Base-by-base conservation (phyloP, 2,888 invertebrate species). In the Caenorhabditis sp. region DNA sequence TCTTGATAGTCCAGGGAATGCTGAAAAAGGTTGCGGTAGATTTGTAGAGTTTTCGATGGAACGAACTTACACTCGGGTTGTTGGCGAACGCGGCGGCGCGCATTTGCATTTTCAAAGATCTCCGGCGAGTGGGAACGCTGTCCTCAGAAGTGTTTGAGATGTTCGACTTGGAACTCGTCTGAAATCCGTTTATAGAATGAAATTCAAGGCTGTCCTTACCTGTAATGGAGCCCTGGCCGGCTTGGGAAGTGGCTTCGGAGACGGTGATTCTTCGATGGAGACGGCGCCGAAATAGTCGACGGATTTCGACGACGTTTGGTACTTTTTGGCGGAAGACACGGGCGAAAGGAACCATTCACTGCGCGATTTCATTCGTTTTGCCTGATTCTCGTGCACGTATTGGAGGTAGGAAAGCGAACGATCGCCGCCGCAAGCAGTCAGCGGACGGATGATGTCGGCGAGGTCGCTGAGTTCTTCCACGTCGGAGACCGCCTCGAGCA, bases 321-420 rank as follows among this genome's bases (percentile, higher is more conserved):
- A 3, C 2, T 35, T 79, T 39, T 77, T 79, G 30, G 66, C 46
- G 11, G 79, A 74, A 24, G 78, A 56, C 8, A 72, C 58, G 6
- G 85, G 82, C 11, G 83, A 80, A 2, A 84, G 66, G 50, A 83
- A 83, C 97, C 97, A 98, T 91, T 97, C 96, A 75, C 96, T 96
- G 86, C 97, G 93, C 83, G 96, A 95, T 90, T 95, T 93, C 95
- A 98, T 95, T 86, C 97, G 93, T 90, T 95, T 95, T 82, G 96
- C 94, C 92, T 98, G 97, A 89, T 95, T 93, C 91, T 95, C 95
- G 92, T 95, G 95, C 87, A 95, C 95, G 93, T 94, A 94, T 82
- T 95, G 95, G 89, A 95, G 92, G 91, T 94, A 95, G 87, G 94
- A 94, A 88, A 95, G 93, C 9, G 85, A 83, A 6, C 82, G 70